These are phyloP conservation scores for Drosophila auraria DNA, from an alignment of 1,140 invertebrate species.

Conservation along the genomic window DNA sequence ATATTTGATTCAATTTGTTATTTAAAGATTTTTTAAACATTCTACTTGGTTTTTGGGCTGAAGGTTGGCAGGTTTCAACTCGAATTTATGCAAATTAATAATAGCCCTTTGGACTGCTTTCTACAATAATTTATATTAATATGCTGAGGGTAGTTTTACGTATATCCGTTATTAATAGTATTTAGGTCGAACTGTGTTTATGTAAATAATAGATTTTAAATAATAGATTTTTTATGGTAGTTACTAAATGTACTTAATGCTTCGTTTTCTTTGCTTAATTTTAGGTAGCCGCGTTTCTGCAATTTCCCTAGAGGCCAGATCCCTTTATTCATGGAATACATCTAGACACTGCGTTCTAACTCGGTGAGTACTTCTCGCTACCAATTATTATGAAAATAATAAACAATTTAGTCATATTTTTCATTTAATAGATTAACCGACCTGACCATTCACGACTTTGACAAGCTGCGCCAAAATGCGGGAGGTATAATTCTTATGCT, in stretches of 20 bases:
- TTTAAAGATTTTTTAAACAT: not conserved
- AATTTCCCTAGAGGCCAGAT: slow-evolving; percentile 95
- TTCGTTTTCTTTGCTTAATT: not conserved
- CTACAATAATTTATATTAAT: not conserved
- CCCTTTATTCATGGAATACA: slow-evolving; percentile 93
- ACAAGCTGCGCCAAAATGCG: slow-evolving; percentile 91
- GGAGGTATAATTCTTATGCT: slow-evolving; percentile 94
- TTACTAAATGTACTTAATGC: no score
- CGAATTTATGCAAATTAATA: not conserved
- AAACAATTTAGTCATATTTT: not conserved
- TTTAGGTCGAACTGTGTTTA: not conserved
- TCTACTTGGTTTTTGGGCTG: no score
- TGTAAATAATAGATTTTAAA: no score
- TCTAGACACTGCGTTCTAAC: slow-evolving; percentile 95
- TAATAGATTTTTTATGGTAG: no score
- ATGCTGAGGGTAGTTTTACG: not conserved
- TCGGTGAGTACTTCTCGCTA: slow-evolving; percentile 52
- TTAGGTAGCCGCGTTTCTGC: slow-evolving; percentile 91
- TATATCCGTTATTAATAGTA: no score
- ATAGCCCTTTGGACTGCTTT: not conserved
- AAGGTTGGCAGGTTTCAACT: not conserved
- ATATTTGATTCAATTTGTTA: not conserved
- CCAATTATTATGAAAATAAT: not conserved
- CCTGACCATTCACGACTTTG: slow-evolving; percentile 91
- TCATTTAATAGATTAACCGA: slow-evolving; percentile 88